phyloP scores from a whole-genome alignment of 1,140 invertebrate genomes.

The Neodiprion pinetum region DNA sequence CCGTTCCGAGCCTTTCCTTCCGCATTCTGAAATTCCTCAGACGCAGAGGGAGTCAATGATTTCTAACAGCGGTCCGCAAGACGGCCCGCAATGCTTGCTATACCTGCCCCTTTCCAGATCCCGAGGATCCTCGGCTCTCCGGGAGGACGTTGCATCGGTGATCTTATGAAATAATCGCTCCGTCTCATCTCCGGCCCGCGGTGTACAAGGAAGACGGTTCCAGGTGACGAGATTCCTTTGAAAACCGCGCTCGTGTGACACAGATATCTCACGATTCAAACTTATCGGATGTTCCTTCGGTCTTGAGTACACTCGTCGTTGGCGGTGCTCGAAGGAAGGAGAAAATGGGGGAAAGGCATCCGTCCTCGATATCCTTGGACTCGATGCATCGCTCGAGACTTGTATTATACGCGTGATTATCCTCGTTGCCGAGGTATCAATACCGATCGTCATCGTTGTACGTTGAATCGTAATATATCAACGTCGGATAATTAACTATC shows the following conservation, averaged over 20 bases:
- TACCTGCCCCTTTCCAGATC: background rate
- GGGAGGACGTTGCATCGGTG: background rate
- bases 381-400: conserved; percentile 21
- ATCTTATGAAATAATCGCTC: background rate
- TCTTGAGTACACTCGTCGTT: background rate
- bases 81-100: conserved; percentile 21
- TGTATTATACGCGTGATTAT: too few relatives aligned
- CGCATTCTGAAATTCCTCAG: conserved; percentile 51
- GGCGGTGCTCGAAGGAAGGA: background rate
- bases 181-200: background rate
- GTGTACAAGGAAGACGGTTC: background rate
- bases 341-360: conserved; percentile 17
- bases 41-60: conserved; percentile 39
- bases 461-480: too few relatives aligned
- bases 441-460: too few relatives aligned
- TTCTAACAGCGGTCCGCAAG: conserved; percentile 38
- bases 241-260: conserved; percentile 38
- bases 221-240: background rate
- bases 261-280: conserved; percentile 44
- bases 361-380: conserved; percentile 42
- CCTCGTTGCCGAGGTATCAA: too few relatives aligned
- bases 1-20: conserved; percentile 46
- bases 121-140: background rate
- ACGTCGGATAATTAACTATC: too few relatives aligned
- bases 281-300: conserved; percentile 24